A percentile compares a stretch with the other conserved stretches of the same genome.
Conservation (phyloP, 2,888 invertebrate species). For the Candidula unifasciata region DNA sequence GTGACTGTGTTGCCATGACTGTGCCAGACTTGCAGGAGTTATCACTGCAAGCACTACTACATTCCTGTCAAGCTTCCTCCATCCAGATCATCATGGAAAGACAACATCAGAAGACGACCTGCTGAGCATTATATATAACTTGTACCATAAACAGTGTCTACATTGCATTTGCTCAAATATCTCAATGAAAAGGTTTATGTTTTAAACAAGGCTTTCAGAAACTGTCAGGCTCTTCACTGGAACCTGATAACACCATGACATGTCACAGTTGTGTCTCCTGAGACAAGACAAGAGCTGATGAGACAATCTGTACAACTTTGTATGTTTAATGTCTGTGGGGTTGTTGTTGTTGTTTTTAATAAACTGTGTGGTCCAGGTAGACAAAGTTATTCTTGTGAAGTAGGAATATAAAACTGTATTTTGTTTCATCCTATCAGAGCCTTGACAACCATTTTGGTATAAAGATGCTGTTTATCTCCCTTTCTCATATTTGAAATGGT, state of each 20-base stretch:
- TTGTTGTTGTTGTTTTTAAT: no score
- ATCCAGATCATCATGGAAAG: constrained; percentile 49
- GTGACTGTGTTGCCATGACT: constrained; percentile 93
- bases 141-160: neutral
- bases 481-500: constrained; percentile 43
- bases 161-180: constrained; percentile 17
- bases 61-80: constrained; percentile 84
- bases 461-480: constrained; percentile 12
- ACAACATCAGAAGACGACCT: constrained; percentile 25
- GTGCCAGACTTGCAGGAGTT: constrained; percentile 94
- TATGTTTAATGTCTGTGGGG: neutral
- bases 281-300: neutral
- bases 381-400: neutral
- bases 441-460: constrained; percentile 20
- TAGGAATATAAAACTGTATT: neutral
- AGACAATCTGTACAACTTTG: neutral
- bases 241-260: neutral
- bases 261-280: neutral
- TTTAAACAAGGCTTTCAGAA: neutral
- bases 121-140: neutral
- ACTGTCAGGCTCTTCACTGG: neutral
- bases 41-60: constrained; percentile 98
- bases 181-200: constrained; percentile 6
- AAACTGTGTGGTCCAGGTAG: neutral
- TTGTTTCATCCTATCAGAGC: neutral